Percentiles rank a stretch among this genome's conserved stretches.
Evolutionary conservation across 2,113 vertebrate species (phyloP).

Genomic region (Cyanoramphus novaezelandiae): DNA sequence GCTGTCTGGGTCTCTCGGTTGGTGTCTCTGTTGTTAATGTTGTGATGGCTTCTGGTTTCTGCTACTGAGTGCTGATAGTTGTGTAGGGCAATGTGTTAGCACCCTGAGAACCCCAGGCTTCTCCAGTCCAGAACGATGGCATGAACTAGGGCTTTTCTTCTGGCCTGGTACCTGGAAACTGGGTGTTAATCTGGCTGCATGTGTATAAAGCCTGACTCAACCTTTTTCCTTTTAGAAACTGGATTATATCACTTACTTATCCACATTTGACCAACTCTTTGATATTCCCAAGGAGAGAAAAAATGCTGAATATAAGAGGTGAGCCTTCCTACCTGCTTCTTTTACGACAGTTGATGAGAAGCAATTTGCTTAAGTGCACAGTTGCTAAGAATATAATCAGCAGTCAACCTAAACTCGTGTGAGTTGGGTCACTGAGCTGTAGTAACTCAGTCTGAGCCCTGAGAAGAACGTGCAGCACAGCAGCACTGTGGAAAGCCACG

Average conservation of each 20-base stretch:
- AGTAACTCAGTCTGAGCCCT: not conserved
- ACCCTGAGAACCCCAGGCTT: not conserved
- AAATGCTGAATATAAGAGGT: slow-evolving; percentile 96
- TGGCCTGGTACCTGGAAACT: not conserved
- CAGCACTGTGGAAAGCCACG: not conserved
- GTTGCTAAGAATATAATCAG: not conserved
- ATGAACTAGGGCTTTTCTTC: not conserved
- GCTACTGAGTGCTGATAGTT: not conserved
- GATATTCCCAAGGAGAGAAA: slow-evolving; percentile 97
- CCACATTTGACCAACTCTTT: slow-evolving; percentile 97
- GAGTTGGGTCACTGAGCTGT: not conserved
- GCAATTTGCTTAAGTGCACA: not conserved
- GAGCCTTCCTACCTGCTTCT: not conserved
- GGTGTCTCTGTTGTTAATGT: rapidly evolving
- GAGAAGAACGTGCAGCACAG: not conserved
- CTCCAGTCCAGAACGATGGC: not conserved
- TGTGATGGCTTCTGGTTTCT: not conserved
- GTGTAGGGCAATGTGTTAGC: not conserved
- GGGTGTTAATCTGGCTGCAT: not conserved
- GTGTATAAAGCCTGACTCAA: not conserved
- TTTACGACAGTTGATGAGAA: not conserved
- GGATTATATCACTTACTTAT: slow-evolving; percentile 95
- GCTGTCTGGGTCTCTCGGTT: not conserved
- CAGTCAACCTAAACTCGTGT: not conserved
- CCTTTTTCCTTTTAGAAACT: slow-evolving; percentile 79